A percentile compares a stretch with the other conserved stretches of the same genome.
Evolutionary conservation across 2,888 invertebrate species (phyloP).

Genomic region (Creontiades dilutus): DNA sequence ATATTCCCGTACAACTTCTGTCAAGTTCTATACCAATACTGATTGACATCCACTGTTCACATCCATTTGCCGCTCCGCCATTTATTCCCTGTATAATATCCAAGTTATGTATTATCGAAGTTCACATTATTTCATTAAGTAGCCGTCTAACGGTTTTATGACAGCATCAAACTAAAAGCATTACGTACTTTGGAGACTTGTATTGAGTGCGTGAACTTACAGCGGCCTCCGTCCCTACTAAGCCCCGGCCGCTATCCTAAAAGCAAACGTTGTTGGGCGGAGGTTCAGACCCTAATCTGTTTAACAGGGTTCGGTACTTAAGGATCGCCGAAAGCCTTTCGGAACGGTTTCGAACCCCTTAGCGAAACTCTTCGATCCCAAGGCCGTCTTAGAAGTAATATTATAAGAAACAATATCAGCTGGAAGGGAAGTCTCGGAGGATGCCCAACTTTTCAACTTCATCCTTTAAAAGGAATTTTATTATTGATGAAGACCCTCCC

Average conservation of each 20-base stretch:
- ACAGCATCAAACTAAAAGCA: too few relatives aligned
- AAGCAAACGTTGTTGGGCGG: slow-evolving; percentile 6
- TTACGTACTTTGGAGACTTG: too few relatives aligned
- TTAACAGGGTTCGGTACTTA: background rate
- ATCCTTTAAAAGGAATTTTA: slow-evolving; percentile 26
- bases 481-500: slow-evolving; percentile 8
- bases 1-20: too few relatives aligned
- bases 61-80: too few relatives aligned
- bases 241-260: background rate
- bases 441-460: background rate
- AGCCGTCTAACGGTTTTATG: too few relatives aligned
- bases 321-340: background rate
- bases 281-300: slow-evolving; percentile 13
- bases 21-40: too few relatives aligned
- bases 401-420: background rate
- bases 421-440: background rate
- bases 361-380: background rate
- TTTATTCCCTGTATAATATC: too few relatives aligned
- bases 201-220: too few relatives aligned
- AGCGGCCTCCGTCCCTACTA: background rate
- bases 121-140: too few relatives aligned
- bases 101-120: too few relatives aligned
- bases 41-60: too few relatives aligned
- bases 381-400: background rate
- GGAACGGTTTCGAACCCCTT: background rate